These are phyloP conservation scores for Phrynocephalus versicolor DNA, from an alignment of 2,113 vertebrate species.

Conservation along the genomic window DNA sequence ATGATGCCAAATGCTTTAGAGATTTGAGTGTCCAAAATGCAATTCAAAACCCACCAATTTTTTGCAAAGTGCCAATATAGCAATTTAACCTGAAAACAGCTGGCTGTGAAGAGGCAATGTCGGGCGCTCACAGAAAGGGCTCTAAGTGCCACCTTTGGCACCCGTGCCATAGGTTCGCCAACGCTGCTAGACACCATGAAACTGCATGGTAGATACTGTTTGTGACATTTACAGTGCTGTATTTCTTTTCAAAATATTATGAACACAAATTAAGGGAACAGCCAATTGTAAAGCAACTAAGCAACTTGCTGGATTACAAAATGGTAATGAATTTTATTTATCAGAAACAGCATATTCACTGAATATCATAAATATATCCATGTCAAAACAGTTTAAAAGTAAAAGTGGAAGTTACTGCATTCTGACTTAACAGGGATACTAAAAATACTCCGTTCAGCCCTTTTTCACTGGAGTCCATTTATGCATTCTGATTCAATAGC, in stretches of 20 bases:
- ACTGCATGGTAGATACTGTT: too few relatives aligned
- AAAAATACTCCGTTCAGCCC: background rate
- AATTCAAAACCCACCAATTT: too few relatives aligned
- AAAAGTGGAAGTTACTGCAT: conserved; percentile 4
- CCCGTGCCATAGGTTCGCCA: too few relatives aligned
- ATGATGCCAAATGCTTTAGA: too few relatives aligned
- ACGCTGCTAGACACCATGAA: too few relatives aligned
- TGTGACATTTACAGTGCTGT: background rate
- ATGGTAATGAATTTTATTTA: conserved; percentile 15
- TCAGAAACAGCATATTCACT: conserved; percentile 2
- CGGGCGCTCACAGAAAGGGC: too few relatives aligned
- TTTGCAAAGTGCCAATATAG: too few relatives aligned
- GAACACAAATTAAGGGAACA: background rate
- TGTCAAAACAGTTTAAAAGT: conserved; percentile 2
- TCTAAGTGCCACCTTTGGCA: too few relatives aligned
- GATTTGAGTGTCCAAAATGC: too few relatives aligned
- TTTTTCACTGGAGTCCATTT: background rate
- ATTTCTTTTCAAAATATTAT: background rate
- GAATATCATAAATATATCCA: conserved; percentile 7
- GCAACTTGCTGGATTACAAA: background rate
- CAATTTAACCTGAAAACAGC: too few relatives aligned
- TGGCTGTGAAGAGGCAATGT: too few relatives aligned
- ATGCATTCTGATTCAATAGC: background rate
- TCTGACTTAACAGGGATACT: background rate
- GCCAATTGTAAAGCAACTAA: background rate